Base-by-base conservation (phyloP, 2,113 vertebrate genomes). In the Cryptotis parvus region DNA sequence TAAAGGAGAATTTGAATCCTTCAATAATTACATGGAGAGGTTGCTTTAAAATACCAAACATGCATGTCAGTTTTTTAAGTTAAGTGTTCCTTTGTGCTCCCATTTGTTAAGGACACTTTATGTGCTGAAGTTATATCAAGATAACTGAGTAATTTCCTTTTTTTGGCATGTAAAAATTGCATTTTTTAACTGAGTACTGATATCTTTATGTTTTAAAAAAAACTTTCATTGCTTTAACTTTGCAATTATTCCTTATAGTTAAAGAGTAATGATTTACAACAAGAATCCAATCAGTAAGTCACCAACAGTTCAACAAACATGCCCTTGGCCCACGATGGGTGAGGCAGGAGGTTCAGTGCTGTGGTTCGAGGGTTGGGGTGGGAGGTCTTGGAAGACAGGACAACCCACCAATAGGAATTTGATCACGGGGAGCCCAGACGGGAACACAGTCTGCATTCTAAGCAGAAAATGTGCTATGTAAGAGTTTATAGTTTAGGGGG, bases 221-320 rank as follows among this genome's bases (percentile, higher is more conserved):
- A 61, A 96, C 95, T 95, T 90, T 92, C 95, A 86, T 94, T 87
- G 74, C 97, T 97, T 97, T 98, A 98, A 98, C 98, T 95, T 94
- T 96, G 91, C 90, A 95, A 86, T 96, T 96, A 95, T 96, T 95
- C 93, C 98, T 98, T 98, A 98, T 97, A 98, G 98, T 98, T 98
- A 97, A 94, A 96, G 96, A 95, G 96, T 96, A 95, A 97, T 97
- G 93, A 79, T 81, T 72, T 95, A 94, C 95, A 91, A 69, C 65
- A 96, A 93, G 93, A 93, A 94, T 88, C 97, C 97, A 98, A 97
- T 97, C 96, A 96, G 93, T 96, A 96, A 93, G 95, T 96, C 89
- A 88, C 49, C 89, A 91, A 79, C 93, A 96, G 82, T 82, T 93
- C 61, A 35, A 68, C 49, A 94, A 70, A 82, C 63, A 52, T 33